phyloP scores from a whole-genome alignment of 2,888 invertebrate genomes.

The Eupsilia transversa region DNA sequence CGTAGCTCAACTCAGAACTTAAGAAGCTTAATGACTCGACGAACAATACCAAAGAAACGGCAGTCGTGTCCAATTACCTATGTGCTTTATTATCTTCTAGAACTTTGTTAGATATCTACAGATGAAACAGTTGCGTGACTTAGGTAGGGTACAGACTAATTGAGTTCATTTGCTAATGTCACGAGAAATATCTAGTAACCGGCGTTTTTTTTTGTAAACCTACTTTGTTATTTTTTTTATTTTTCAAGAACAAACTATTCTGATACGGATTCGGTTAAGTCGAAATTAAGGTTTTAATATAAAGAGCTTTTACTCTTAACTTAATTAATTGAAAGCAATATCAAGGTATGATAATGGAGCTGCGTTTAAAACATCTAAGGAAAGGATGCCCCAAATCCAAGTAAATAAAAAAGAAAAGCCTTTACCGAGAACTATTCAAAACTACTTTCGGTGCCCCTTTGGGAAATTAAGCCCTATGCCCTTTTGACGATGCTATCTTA shows the following conservation, averaged over 20 bases:
- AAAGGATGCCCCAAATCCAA: conserved; percentile 33
- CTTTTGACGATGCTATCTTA: conserved; percentile 58
- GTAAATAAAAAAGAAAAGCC: conserved; percentile 43
- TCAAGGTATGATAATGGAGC: conserved; percentile 11
- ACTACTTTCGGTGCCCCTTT: conserved; percentile 56
- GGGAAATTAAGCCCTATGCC: conserved; percentile 66
- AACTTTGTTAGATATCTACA: neutral
- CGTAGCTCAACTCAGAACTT: neutral
- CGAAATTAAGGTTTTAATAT: neutral
- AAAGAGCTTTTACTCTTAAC: neutral
- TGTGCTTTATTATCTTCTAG: neutral
- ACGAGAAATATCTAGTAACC: neutral
- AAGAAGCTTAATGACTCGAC: neutral
- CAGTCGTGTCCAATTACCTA: neutral
- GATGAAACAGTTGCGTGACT: neutral
- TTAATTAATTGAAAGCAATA: conserved; percentile 36
- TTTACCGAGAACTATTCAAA: conserved; percentile 61
- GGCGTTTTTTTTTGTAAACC: neutral
- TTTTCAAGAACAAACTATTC: neutral
- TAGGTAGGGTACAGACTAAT: neutral
- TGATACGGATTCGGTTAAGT: neutral
- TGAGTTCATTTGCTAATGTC: conserved; percentile 2
- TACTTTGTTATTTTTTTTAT: neutral
- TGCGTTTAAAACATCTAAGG: conserved; percentile 26
- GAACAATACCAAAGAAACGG: neutral